Percentiles rank a stretch among this genome's conserved stretches.
These are phyloP conservation scores for Sprattus sprattus DNA, from an alignment of 2,113 vertebrate genomes.

Conservation along the genomic window DNA sequence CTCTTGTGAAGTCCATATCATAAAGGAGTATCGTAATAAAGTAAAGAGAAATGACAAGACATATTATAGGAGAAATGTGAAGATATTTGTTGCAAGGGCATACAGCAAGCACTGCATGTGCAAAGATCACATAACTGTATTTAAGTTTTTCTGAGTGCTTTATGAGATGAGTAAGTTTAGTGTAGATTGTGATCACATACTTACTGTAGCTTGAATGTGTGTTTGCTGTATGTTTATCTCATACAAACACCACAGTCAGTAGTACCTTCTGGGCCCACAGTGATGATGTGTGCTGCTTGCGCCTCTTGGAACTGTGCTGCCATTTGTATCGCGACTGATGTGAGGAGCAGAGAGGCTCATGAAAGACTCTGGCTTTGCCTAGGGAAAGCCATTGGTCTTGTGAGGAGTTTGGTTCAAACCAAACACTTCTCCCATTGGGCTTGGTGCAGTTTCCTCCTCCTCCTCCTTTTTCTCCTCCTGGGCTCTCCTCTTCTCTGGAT, in stretches of 20 bases:
- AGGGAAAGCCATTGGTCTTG: constrained; percentile 27
- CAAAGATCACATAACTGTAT: background rate
- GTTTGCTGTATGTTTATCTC: background rate
- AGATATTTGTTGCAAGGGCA: background rate
- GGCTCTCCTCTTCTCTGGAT: constrained; percentile 17
- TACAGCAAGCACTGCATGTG: background rate
- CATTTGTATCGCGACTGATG: background rate
- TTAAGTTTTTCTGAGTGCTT: background rate
- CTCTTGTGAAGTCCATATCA: background rate
- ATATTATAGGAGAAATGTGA: too few species aligned
- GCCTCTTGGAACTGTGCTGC: background rate
- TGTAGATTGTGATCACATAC: background rate
- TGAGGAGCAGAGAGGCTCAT: constrained; percentile 20
- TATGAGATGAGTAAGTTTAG: background rate
- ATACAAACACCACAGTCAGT: background rate
- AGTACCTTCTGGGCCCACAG: background rate
- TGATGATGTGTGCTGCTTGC: background rate
- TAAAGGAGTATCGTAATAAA: background rate
- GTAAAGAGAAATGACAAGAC: background rate
- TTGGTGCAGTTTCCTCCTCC: background rate
- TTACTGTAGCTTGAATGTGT: background rate
- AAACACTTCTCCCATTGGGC: constrained; percentile 37
- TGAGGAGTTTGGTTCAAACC: constrained; percentile 45
- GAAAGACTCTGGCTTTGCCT: constrained; percentile 31
- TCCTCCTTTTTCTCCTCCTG: constrained; percentile 19